Base-by-base conservation (phyloP, 2,797 vertebrate genomes). In the Neolamprologus multifasciatus region DNA sequence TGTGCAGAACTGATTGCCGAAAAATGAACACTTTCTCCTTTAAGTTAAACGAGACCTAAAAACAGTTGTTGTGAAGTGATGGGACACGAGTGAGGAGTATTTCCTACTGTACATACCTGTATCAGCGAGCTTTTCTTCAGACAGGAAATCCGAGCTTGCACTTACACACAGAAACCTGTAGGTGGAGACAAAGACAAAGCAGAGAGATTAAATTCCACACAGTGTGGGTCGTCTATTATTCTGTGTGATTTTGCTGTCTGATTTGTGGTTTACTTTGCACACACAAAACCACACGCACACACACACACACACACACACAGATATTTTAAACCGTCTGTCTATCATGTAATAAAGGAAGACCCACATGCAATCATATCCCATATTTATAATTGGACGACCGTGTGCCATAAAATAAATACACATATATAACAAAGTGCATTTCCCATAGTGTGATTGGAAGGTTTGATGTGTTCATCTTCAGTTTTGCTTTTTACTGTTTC, bases 131-230 rank as follows among this genome's bases (percentile, higher is more conserved):
- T 38, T 64, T 38, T 64, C 59, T 38, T 38, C 33, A 21, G 33
- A 38, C n/a, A 21, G 62, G 7, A 67, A 67, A 23, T 69, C 13
- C 3, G 7, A 23, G 8, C 8, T 21, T 92, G 90, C 64, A 88
- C 13, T 84, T 86, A 84, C 81, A 2, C 7, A 82, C 3, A 81
- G 2, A 1, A 14, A 52, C 82, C 91, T 71, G 0, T 19, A 88
- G 92, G 33, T 86, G 91, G 93, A 21, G 71, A 50, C 93, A 94
- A 83, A 88, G 69, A 8, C 74, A 83, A 84, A 36, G 17, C 21
- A 78, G 43, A 84, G n/a, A 40, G 43, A 2, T 4, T 6, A 11
- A 11, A 51, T 6, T 3, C 8, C 13, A 48, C 9, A 26, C 17
- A n/a, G 6, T 29, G 6, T 17, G 38, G n/a, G 11, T n/a, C 16